Evolutionary conservation across 2,797 vertebrate species (phyloP).

Genomic region (Triplophysa bombifrons): DNA sequence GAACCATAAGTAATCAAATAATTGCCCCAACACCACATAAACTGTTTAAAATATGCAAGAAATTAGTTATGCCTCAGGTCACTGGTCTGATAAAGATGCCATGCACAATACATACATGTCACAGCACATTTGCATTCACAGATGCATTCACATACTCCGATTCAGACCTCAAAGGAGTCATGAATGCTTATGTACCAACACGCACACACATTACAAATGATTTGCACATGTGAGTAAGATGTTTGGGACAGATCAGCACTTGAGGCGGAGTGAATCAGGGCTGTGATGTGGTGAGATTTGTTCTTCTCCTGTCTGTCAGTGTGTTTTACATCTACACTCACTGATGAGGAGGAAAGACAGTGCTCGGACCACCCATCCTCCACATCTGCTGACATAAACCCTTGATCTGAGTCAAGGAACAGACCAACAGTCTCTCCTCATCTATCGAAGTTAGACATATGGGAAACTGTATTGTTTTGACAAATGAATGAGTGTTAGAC

Average conservation of each 20-base stretch:
- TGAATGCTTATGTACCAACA: background rate
- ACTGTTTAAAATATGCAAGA: slow-evolving; percentile 1
- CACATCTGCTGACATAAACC: slow-evolving; percentile 15
- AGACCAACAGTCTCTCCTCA: slow-evolving; percentile 9
- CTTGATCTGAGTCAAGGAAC: slow-evolving; percentile 20
- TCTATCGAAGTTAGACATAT: background rate
- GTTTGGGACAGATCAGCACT: slow-evolving; percentile 54
- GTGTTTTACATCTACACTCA: slow-evolving; percentile 67
- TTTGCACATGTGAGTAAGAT: slow-evolving; percentile 19
- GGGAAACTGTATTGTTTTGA: background rate
- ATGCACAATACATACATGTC: background rate
- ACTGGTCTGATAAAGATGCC: slow-evolving; percentile 1
- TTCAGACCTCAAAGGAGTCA: slow-evolving; percentile 13
- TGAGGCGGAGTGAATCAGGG: slow-evolving; percentile 71
- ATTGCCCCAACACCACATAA: background rate
- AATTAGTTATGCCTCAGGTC: slow-evolving; percentile 61
- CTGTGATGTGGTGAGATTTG: slow-evolving; percentile 72
- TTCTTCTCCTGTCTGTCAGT: slow-evolving; percentile 75
- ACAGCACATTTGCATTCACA: background rate
- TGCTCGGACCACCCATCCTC: slow-evolving; percentile 14
- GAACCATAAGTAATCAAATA: too few relatives aligned
- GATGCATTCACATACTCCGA: background rate
- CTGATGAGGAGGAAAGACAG: slow-evolving; percentile 69
- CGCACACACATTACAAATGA: background rate
- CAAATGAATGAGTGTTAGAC: background rate